These are phyloP conservation scores for Syngnathus scovelli DNA, from an alignment of 2,113 vertebrate genomes.

Conservation along the genomic window DNA sequence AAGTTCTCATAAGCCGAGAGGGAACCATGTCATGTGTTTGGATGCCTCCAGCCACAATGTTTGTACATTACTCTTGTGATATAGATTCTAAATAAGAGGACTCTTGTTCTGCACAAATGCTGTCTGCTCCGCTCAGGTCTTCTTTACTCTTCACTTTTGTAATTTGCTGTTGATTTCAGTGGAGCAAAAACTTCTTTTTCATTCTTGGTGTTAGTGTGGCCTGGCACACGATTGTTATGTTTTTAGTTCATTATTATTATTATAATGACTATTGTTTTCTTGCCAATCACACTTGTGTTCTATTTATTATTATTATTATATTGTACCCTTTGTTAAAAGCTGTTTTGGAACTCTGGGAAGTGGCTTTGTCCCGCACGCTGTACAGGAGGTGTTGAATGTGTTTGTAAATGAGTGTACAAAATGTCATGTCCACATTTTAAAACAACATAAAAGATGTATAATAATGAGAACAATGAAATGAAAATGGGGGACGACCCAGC, in stretches of 20 bases:
- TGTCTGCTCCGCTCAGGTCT: neutral
- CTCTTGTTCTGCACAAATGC: neutral
- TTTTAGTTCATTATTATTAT: neutral
- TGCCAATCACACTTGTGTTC: conserved; percentile 3
- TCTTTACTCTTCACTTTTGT: conserved; percentile 11
- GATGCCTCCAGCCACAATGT: neutral
- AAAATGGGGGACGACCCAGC: conserved; percentile 56
- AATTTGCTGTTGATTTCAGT: neutral
- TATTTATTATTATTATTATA: neutral
- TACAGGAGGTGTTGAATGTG: neutral
- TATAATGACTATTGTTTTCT: neutral
- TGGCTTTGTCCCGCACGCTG: neutral
- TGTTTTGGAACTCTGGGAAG: conserved; percentile 3
- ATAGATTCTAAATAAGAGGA: neutral
- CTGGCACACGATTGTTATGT: neutral
- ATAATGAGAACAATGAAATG: neutral
- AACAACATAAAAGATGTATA: conserved; percentile 47
- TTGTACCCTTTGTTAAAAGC: neutral
- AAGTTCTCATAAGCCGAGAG: neutral
- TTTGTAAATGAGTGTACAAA: conserved; percentile 5
- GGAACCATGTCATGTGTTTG: neutral
- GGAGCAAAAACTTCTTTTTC: neutral
- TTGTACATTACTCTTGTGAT: conserved; percentile 55
- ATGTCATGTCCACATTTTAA: conserved; percentile 59
- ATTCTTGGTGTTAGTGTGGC: neutral